Evolutionary conservation across 2,888 invertebrate genomes (phyloP), one percentile per base, ranked within the genome.

Genomic region (Molorchus minor): DNA sequence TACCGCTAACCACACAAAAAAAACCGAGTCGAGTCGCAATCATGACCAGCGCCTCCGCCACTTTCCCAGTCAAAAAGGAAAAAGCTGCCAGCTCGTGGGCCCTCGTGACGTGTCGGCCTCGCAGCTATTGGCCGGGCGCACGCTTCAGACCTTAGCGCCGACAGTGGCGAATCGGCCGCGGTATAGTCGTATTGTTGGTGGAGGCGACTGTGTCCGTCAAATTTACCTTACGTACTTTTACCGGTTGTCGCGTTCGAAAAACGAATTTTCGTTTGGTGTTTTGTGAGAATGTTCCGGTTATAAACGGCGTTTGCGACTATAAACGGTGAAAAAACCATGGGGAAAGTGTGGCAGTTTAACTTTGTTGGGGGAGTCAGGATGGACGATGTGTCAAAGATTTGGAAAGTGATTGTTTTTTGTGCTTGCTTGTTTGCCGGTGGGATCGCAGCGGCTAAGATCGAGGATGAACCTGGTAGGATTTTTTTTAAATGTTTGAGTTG

Each of bases 61-160:
- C 15, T 10, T 15, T 30, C 33, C 33, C 15, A 13, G 41, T 19
- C 21, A n/a, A 21, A 17, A 13, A 51, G 20, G 41, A 53, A 56
- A 58, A 58, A 52, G 52, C 25, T 16, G 38, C 21, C 19, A 19
- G 56, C 45, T 72, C 74, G 74, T 72, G 54, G 68, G 67, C 68
- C 66, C 67, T 74, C 74, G 74, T 66, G 36, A 57, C 61, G 61
- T 53, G 45, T 73, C 73, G 73, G 69, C 56, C 61, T 51, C 63
- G 60, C 66, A 70, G 71, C 74, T 65, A 73, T 72, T 72, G 72
- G 74, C 71, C 71, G 71, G 71, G 72, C 72, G 71, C 69, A 70
- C 71, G 73, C 71, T 69, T 70, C 65, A 62, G 62, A 60, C 68
- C 65, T 70, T 70, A 68, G 71, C 71, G 72, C 72, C 70, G 61